These are phyloP conservation scores for Rynchops niger DNA, from an alignment of 2,113 vertebrate species.

Conservation along the genomic window DNA sequence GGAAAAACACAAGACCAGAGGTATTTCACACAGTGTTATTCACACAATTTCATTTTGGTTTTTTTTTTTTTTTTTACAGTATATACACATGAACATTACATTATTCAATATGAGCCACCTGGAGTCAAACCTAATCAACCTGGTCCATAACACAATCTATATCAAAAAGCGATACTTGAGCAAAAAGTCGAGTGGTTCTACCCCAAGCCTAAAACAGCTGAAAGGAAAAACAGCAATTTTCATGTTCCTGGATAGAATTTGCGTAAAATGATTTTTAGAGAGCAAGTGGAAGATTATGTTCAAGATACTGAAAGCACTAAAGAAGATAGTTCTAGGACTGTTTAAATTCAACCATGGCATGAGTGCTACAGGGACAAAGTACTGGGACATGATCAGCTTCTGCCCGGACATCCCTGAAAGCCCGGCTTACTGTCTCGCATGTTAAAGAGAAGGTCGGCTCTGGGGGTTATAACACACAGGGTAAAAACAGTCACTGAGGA, in stretches of 20 bases:
- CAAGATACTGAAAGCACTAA: neutral
- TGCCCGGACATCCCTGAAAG: neutral
- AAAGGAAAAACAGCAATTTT: constrained; percentile 24
- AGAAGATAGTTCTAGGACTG: constrained; percentile 9
- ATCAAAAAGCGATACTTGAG: constrained; percentile 66
- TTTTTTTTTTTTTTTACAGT: constrained; percentile 80
- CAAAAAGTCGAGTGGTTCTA: constrained; percentile 69
- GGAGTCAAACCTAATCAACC: constrained; percentile 74
- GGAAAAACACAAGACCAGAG: constrained; percentile 81
- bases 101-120: constrained; percentile 76
- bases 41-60: constrained; percentile 77
- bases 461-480: neutral
- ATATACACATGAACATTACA: constrained; percentile 83
- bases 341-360: constrained; percentile 13
- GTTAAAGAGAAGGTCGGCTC: neutral
- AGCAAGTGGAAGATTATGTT: constrained; percentile 3
- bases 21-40: constrained; percentile 83
- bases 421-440: neutral
- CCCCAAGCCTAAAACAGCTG: constrained; percentile 48
- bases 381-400: neutral
- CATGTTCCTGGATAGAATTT: constrained; percentile 24
- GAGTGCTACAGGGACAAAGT: constrained; percentile 7
- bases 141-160: constrained; percentile 74
- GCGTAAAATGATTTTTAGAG: constrained; percentile 16
- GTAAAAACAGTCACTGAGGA: neutral